These are phyloP conservation scores for Tetramorium simillimum DNA, from an alignment of 1,140 invertebrate genomes.

Conservation along the genomic window DNA sequence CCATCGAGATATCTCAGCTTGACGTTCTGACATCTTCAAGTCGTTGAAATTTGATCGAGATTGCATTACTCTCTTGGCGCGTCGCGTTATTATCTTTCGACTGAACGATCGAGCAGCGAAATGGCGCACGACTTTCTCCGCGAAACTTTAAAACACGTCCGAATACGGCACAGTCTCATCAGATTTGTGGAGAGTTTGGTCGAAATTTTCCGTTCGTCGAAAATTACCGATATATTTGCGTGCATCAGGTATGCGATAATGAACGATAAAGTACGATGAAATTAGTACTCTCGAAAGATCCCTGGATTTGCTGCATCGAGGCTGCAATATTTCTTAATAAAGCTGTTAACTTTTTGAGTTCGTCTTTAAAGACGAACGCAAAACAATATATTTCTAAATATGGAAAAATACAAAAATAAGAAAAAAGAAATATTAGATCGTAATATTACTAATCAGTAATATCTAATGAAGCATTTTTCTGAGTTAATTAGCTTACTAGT, in stretches of 20 bases:
- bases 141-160: constrained; percentile 11
- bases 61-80: constrained; percentile 38
- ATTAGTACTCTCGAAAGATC: neutral
- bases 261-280: neutral
- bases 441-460: neutral
- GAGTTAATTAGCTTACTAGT: no score
- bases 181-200: constrained; percentile 15
- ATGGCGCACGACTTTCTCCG: constrained; percentile 18
- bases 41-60: constrained; percentile 56
- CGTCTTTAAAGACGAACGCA: neutral
- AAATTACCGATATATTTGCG: constrained; percentile 11
- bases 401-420: neutral
- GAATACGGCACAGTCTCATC: neutral
- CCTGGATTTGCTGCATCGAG: neutral
- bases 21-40: neutral
- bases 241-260: neutral
- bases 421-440: neutral
- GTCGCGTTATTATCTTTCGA: constrained; percentile 11
- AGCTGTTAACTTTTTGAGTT: neutral
- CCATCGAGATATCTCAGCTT: neutral
- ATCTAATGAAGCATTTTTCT: neutral
- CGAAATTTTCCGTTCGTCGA: neutral
- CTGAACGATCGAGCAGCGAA: constrained; percentile 18
- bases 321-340: neutral
- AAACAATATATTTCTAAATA: neutral